Conservation (phyloP, 2,888 invertebrate species). For the Perizoma flavofasciatum region DNA sequence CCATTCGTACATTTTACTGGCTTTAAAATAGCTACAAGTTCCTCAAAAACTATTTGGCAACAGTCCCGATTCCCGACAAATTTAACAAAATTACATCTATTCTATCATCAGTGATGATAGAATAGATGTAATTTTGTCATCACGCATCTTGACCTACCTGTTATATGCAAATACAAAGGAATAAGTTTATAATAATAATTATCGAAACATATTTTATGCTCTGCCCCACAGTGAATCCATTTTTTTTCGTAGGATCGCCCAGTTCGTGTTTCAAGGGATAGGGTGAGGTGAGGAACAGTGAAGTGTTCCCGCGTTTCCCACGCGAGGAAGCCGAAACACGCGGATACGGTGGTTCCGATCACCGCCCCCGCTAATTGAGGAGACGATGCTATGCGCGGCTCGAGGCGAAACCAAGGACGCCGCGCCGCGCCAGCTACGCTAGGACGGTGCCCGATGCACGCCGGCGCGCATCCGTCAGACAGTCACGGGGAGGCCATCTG, state of each 20-base stretch:
- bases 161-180: constrained; percentile 7
- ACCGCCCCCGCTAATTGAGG: constrained; percentile 75
- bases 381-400: constrained; percentile 46
- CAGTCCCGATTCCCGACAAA: constrained; percentile 49
- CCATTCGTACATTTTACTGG: constrained; percentile 2
- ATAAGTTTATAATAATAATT: constrained; percentile 3
- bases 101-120: constrained; percentile 15
- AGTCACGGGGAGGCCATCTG: constrained; percentile 25
- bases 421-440: constrained; percentile 14
- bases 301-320: constrained; percentile 60
- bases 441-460: constrained; percentile 24
- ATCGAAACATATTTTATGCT: constrained; percentile 10
- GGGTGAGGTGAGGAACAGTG: constrained; percentile 47
- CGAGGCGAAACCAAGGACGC: constrained; percentile 39
- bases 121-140: constrained; percentile 24
- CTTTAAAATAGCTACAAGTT: constrained; percentile 49
- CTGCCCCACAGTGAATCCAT: constrained; percentile 16
- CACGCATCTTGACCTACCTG: constrained; percentile 10
- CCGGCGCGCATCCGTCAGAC: constrained; percentile 26
- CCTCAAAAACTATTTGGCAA: constrained; percentile 53
- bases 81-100: constrained; percentile 29
- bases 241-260: constrained; percentile 21
- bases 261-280: constrained; percentile 41
- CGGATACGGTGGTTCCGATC: constrained; percentile 76
- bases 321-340: constrained; percentile 60